Percentiles rank a stretch among this genome's conserved stretches.
Evolutionary conservation across 1,140 invertebrate species (phyloP).

Genomic region (Fopius arisanus): DNA sequence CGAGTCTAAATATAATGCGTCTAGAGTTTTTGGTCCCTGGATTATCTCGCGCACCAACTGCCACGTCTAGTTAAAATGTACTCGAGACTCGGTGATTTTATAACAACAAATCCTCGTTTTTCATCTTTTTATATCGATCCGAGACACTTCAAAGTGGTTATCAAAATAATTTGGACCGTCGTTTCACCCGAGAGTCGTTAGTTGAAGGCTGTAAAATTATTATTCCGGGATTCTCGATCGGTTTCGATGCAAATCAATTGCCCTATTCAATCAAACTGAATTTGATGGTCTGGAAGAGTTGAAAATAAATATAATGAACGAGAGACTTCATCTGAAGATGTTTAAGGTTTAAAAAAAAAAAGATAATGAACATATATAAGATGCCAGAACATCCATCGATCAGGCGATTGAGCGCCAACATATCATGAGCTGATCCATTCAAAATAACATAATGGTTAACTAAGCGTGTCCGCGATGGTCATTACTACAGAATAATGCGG

Average conservation of each 20-base stretch:
- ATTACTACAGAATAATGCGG: conserved; percentile 52
- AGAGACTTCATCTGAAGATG: neutral
- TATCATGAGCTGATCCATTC: neutral
- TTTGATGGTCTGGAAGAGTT: neutral
- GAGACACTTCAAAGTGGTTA: neutral
- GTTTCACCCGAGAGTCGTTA: neutral
- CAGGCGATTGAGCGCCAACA: conserved; percentile 26
- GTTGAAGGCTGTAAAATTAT: neutral
- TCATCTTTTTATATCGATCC: neutral
- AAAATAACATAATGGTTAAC: conserved; percentile 46
- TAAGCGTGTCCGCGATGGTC: conserved; percentile 50
- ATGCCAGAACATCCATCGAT: conserved; percentile 12
- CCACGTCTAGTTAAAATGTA: conserved; percentile 35
- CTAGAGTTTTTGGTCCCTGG: conserved; percentile 41
- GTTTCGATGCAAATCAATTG: neutral
- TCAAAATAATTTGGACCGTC: too few species aligned
- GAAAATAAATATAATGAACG: too few species aligned
- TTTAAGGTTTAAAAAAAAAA: too few species aligned
- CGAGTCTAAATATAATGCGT: conserved; percentile 57
- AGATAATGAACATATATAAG: too few species aligned
- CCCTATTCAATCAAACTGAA: neutral
- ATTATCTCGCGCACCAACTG: conserved; percentile 54
- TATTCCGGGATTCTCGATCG: neutral
- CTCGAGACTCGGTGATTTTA: conserved; percentile 13
- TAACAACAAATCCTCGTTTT: conserved; percentile 2